Percentiles rank a stretch among this genome's conserved stretches.
phyloP scores from a whole-genome alignment of 2,113 vertebrate species.

The Boleophthalmus pectinirostris region DNA sequence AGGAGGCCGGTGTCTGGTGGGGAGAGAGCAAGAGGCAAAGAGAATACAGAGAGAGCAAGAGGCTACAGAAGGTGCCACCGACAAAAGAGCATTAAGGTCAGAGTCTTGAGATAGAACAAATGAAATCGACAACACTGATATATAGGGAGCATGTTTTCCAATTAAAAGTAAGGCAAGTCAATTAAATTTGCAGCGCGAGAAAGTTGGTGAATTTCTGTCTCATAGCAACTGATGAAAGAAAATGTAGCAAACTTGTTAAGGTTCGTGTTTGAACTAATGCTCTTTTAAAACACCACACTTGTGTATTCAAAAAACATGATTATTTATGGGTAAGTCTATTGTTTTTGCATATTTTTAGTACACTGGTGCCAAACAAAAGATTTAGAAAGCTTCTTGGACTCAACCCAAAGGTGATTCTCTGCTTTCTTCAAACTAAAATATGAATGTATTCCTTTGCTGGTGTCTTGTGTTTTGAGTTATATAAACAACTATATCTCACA shows the following conservation, averaged over 20 bases:
- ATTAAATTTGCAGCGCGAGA: conserved; percentile 21
- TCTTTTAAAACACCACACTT: background rate
- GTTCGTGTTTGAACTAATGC: background rate
- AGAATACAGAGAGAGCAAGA: conserved; percentile 31
- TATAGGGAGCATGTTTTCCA: conserved; percentile 1
- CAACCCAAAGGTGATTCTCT: background rate
- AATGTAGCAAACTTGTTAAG: background rate
- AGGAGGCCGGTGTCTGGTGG: conserved; percentile 50
- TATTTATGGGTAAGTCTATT: background rate
- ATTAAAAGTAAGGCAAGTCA: conserved; percentile 27
- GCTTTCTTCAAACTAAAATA: too few species aligned
- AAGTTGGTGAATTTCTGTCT: conserved; percentile 34
- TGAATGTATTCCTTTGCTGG: background rate
- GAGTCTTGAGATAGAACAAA: conserved; percentile 3
- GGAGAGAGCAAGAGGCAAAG: conserved; percentile 47
- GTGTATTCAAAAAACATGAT: background rate
- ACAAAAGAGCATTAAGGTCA: conserved; percentile 1
- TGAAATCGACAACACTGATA: conserved; percentile 14
- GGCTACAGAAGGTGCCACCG: conserved; percentile 4
- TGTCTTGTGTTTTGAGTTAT: background rate
- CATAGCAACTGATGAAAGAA: conserved; percentile 29
- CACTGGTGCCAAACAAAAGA: background rate
- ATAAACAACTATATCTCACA: background rate
- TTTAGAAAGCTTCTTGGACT: too few species aligned
- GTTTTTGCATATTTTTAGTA: background rate